Evolutionary conservation across 2,888 invertebrate species (phyloP).

Genomic region (Eupithecia dodoneata): DNA sequence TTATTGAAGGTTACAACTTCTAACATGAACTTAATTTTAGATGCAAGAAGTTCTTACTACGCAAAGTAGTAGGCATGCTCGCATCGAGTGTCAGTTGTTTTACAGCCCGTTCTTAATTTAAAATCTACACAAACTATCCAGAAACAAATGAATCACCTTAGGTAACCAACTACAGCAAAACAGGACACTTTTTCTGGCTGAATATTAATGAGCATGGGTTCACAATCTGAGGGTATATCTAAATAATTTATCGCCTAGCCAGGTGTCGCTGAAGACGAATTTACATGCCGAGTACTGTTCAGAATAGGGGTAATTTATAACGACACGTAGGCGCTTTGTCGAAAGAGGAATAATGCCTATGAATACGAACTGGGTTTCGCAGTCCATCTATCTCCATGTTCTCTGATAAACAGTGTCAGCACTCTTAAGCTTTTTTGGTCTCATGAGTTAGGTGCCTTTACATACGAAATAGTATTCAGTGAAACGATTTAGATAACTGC

Average conservation of each 20-base stretch:
- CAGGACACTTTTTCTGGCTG: conserved; percentile 56
- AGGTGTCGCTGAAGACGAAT: conserved; percentile 56
- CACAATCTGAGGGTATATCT: conserved; percentile 59
- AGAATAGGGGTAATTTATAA: conserved; percentile 37
- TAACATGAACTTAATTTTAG: background rate
- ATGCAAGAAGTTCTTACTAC: background rate
- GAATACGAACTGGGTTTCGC: conserved; percentile 23
- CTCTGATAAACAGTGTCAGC: conserved; percentile 26
- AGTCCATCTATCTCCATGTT: conserved; percentile 30
- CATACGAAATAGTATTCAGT: no score
- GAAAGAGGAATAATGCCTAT: conserved; percentile 35
- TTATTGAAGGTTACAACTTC: background rate
- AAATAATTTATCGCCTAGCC: conserved; percentile 60
- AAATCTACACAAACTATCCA: conserved; percentile 18
- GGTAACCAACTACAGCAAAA: conserved; percentile 31
- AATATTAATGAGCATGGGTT: conserved; percentile 59
- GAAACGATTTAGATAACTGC: no score
- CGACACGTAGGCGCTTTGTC: conserved; percentile 35
- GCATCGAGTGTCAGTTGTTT: background rate
- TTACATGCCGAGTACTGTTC: conserved; percentile 40
- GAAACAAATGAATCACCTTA: conserved; percentile 31
- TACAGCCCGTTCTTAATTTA: background rate
- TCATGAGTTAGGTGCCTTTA: background rate
- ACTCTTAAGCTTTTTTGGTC: conserved; percentile 6
- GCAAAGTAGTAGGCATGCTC: no score